Percentiles rank a stretch among this genome's conserved stretches.
These are phyloP conservation scores for Diploscapter pachys DNA, from an alignment of 1,140 invertebrate species.

Conservation along the genomic window DNA sequence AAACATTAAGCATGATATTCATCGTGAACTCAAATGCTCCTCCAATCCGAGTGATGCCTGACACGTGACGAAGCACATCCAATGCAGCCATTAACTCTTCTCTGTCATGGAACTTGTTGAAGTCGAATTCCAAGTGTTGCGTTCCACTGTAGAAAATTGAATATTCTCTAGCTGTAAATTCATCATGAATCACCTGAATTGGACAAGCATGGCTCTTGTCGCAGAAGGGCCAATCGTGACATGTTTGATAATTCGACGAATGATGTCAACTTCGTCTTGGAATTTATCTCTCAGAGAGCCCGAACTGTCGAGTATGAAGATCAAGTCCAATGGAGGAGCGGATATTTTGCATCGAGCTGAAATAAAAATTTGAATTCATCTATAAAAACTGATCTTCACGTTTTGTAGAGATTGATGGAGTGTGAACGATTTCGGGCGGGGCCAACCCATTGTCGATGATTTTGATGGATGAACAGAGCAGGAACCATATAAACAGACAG, in stretches of 20 bases:
- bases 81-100: slow-evolving; percentile 50
- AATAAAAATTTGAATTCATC: slow-evolving; percentile 19
- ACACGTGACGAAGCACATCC: slow-evolving; percentile 53
- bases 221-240: slow-evolving; percentile 55
- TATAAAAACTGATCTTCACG: slow-evolving; percentile 40
- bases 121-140: slow-evolving; percentile 58
- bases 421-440: slow-evolving; percentile 56
- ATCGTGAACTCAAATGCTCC: slow-evolving; percentile 56
- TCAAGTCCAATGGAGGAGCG: slow-evolving; percentile 51
- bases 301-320: slow-evolving; percentile 56
- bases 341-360: slow-evolving; percentile 52
- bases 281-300: slow-evolving; percentile 57
- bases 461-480: slow-evolving; percentile 33
- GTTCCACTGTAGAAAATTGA: slow-evolving; percentile 47
- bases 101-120: slow-evolving; percentile 45
- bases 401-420: slow-evolving; percentile 49
- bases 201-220: slow-evolving; percentile 53
- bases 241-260: slow-evolving; percentile 52
- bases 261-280: slow-evolving; percentile 56
- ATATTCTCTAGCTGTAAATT: not conserved
- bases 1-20: slow-evolving; percentile 37
- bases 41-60: slow-evolving; percentile 53
- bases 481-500: not conserved
- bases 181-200: slow-evolving; percentile 46
- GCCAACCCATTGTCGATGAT: slow-evolving; percentile 55